These are phyloP conservation scores for Linurgus olivaceus DNA, from an alignment of 2,797 vertebrate species.

Conservation along the genomic window DNA sequence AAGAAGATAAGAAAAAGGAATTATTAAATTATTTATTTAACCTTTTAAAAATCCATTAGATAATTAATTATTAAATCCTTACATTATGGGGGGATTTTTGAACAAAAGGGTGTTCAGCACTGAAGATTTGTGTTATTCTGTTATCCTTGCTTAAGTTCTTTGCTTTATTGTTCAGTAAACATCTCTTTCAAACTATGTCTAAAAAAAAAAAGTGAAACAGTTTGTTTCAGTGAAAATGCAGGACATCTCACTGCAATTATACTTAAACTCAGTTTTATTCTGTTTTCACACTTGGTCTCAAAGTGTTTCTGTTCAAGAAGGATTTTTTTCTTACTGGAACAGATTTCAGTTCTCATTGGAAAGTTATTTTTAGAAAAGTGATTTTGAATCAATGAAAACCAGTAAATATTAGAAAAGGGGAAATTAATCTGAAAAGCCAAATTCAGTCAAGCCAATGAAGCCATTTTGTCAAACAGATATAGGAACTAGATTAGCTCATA, in stretches of 20 bases:
- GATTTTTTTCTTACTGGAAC: neutral
- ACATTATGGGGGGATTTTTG: neutral
- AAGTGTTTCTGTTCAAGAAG: neutral
- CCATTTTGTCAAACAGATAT: neutral
- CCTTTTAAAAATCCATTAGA: neutral
- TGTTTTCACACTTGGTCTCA: neutral
- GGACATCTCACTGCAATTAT: neutral
- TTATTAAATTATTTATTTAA: neutral
- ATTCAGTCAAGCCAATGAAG: neutral
- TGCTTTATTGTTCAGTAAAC: neutral
- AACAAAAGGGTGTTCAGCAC: neutral
- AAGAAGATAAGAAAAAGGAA: neutral
- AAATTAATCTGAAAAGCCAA: neutral
- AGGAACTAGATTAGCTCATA: neutral
- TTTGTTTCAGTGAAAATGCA: neutral
- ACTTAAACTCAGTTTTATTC: neutral
- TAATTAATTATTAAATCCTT: neutral
- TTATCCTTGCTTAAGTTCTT: neutral
- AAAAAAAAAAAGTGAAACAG: neutral
- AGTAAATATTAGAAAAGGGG: neutral
- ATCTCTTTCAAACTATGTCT: neutral
- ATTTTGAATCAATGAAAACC: neutral
- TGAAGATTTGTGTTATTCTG: neutral
- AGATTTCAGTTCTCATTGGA: neutral
- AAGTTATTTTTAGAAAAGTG: neutral